phyloP scores from a whole-genome alignment of 2,888 invertebrate species.

The Xestia sexstrigata region DNA sequence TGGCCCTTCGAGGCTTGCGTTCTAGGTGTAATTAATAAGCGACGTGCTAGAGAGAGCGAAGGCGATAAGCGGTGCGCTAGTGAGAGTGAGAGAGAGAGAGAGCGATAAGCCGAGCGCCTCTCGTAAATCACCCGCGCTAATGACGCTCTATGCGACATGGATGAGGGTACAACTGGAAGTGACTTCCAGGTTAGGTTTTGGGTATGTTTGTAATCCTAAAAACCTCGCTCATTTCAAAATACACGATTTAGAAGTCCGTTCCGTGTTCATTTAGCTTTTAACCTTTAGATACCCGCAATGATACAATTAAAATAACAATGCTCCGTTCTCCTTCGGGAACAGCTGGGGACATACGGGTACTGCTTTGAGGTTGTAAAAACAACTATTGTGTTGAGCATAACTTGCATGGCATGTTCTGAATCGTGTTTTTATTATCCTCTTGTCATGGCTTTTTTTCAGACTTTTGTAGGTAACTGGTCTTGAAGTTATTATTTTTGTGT shows the following conservation, averaged over 20 bases:
- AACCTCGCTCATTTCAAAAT: too few species aligned
- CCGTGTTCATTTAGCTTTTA: too few species aligned
- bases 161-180: slow-evolving; percentile 47
- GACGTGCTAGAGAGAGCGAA: slow-evolving; percentile 68
- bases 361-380: neutral
- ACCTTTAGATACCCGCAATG: too few species aligned
- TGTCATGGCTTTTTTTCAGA: neutral
- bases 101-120: slow-evolving; percentile 76
- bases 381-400: neutral
- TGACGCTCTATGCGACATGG: slow-evolving; percentile 67
- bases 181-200: slow-evolving; percentile 2
- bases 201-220: neutral
- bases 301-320: too few species aligned
- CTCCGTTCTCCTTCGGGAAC: too few species aligned
- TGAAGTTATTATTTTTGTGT: neutral
- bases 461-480: neutral
- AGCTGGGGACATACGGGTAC: too few species aligned
- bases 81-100: slow-evolving; percentile 38
- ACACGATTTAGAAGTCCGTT: too few species aligned
- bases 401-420: neutral
- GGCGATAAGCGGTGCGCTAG: slow-evolving; percentile 73
- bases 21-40: slow-evolving; percentile 79
- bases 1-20: slow-evolving; percentile 28
- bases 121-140: slow-evolving; percentile 81
- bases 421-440: too few species aligned